phyloP scores from a whole-genome alignment of 2,113 vertebrate genomes.

The Ptyas mucosa region DNA sequence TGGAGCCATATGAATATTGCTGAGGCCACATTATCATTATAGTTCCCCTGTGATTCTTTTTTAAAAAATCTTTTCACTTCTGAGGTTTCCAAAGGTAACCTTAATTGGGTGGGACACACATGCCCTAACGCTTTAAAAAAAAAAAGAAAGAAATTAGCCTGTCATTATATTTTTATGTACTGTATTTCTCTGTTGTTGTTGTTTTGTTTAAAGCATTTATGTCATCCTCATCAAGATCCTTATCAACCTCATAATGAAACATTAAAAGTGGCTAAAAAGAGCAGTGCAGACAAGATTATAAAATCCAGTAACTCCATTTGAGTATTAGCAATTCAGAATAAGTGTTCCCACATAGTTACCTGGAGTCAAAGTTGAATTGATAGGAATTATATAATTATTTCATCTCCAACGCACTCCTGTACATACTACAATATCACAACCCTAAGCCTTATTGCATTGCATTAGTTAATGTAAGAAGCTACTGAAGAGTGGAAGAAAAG shows the following conservation, averaged over 20 bases:
- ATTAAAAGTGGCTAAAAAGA: background rate
- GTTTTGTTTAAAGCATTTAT: background rate
- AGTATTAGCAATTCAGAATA: background rate
- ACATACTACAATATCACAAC: background rate
- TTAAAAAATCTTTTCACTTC: conserved; percentile 61
- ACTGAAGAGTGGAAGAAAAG: background rate
- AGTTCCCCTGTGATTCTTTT: conserved; percentile 61
- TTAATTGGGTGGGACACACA: conserved; percentile 57
- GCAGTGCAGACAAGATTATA: background rate
- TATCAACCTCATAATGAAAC: background rate
- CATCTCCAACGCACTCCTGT: background rate
- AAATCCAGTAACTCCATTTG: background rate
- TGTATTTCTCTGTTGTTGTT: background rate
- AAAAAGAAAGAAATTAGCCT: no score
- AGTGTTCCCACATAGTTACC: background rate
- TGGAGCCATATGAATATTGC: conserved; percentile 72
- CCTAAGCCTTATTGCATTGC: background rate
- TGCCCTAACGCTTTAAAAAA: conserved; percentile 17
- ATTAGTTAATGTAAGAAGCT: background rate
- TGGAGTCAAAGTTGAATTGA: background rate
- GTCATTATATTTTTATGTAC: background rate
- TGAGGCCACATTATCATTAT: conserved; percentile 67
- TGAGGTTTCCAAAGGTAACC: conserved; percentile 58
- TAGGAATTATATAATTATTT: background rate
- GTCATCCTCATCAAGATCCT: background rate